A percentile compares a stretch with the other conserved stretches of the same genome.
Conservation (phyloP, 1,140 invertebrate genomes). For the Meloidogyne exigua region DNA sequence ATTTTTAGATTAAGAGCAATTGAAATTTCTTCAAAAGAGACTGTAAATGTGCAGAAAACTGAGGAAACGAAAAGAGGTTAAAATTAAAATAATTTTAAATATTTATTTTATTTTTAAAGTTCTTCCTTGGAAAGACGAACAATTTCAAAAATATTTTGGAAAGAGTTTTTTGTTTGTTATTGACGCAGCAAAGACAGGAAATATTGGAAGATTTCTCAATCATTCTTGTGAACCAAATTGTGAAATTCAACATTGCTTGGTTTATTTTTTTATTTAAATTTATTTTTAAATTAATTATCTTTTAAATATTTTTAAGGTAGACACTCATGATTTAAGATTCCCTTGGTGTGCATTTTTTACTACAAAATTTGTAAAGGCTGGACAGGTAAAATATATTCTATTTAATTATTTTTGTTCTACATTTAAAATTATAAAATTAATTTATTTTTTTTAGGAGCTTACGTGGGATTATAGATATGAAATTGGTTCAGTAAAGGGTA, state of each 20-base stretch:
- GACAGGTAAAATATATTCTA: slow-evolving; percentile 9
- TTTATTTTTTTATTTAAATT: neutral
- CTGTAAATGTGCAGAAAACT: neutral
- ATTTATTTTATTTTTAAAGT: neutral
- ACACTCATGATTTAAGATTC: slow-evolving; percentile 29
- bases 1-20: neutral
- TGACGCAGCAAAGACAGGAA: slow-evolving; percentile 31
- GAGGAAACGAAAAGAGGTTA: neutral
- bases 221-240: slow-evolving; percentile 35
- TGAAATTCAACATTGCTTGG: slow-evolving; percentile 27
- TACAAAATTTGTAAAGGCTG: slow-evolving; percentile 34
- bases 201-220: slow-evolving; percentile 38
- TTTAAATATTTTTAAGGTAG: slow-evolving; percentile 5
- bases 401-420: no score
- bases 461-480: slow-evolving; percentile 33
- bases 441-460: slow-evolving; percentile 25
- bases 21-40: neutral
- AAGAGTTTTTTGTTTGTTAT: slow-evolving; percentile 28
- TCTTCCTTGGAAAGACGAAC: slow-evolving; percentile 2
- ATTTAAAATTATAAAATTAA: neutral
- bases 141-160: slow-evolving; percentile 36
- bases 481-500: slow-evolving; percentile 14
- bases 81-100: neutral
- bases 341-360: slow-evolving; percentile 36
- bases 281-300: neutral